Percentiles rank a stretch among this genome's conserved stretches.
Evolutionary conservation across 1,140 invertebrate genomes (phyloP).

Genomic region (Brachionus angularis): DNA sequence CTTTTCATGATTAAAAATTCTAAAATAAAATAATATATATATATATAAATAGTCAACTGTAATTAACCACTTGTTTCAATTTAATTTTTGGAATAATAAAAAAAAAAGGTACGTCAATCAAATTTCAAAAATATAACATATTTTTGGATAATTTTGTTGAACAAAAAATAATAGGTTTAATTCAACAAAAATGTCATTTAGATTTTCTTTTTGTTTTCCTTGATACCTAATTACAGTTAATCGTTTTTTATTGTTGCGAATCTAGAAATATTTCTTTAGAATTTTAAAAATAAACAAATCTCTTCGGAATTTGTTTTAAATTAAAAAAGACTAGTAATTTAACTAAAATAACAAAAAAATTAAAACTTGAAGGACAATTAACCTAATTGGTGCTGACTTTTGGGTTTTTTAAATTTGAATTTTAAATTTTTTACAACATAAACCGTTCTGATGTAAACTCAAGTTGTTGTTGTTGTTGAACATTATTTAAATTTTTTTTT

Average conservation of each 20-base stretch:
- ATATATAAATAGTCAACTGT: slow-evolving; percentile 30
- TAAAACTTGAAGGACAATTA: slow-evolving; percentile 38
- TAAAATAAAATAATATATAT: neutral
- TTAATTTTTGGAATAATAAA: too few relatives aligned
- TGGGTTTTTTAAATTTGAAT: slow-evolving; percentile 13
- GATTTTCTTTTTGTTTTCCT: neutral
- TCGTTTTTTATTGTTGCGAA: neutral
- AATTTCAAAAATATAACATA: too few relatives aligned
- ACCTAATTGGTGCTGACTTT: slow-evolving; percentile 36
- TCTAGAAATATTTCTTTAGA: neutral
- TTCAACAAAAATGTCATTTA: too few relatives aligned
- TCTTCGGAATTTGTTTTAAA: slow-evolving; percentile 29
- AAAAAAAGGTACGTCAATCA: too few relatives aligned
- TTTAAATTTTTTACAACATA: slow-evolving; percentile 21
- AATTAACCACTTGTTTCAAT: slow-evolving; percentile 38
- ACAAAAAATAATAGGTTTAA: too few relatives aligned
- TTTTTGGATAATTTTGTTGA: too few relatives aligned
- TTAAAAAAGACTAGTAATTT: slow-evolving; percentile 21
- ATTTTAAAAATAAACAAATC: too few relatives aligned
- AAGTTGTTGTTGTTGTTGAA: slow-evolving; percentile 11
- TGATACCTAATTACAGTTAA: neutral
- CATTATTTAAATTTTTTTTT: too few relatives aligned
- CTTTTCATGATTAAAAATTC: slow-evolving; percentile 24
- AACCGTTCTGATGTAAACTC: slow-evolving; percentile 28
- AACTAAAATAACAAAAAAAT: neutral